Evolutionary conservation across 37 sponge, comb jelly and placozoan genomes (phyloP).

Genomic region (Dysidea cf. avara): DNA sequence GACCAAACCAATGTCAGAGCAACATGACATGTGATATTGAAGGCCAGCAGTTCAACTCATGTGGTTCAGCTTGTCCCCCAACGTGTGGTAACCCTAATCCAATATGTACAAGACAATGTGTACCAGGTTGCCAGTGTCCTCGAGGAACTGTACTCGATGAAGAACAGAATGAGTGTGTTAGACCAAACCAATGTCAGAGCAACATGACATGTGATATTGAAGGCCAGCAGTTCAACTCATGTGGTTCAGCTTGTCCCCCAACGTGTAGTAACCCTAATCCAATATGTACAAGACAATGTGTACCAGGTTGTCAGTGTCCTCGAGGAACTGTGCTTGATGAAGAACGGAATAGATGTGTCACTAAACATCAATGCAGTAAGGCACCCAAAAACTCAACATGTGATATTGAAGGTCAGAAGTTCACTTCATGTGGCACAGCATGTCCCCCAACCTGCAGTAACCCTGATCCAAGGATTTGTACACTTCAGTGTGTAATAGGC

Average conservation of each 20-base stretch:
- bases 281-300: too few relatives aligned
- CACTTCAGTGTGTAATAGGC: conserved; percentile 11
- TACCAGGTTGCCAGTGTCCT: conserved; percentile 36
- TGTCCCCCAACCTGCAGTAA: conserved; percentile 28
- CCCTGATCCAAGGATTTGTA: conserved; percentile 27
- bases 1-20: too few relatives aligned
- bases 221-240: conserved; percentile 25
- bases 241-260: conserved; percentile 37
- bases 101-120: conserved; percentile 15
- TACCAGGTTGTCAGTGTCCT: too few relatives aligned
- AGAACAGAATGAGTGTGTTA: too few relatives aligned
- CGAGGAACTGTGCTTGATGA: too few relatives aligned
- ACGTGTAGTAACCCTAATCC: conserved; percentile 3
- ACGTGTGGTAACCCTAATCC: conserved; percentile 34
- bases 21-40: too few relatives aligned
- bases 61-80: conserved; percentile 29
- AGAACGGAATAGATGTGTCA: too few relatives aligned
- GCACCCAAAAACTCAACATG: conserved; percentile 3
- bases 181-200: too few relatives aligned
- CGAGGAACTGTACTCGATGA: conserved; percentile 29
- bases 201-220: not conserved
- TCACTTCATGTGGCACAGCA: conserved; percentile 26
- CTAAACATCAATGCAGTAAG: too few relatives aligned
- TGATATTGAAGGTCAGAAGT: not conserved
- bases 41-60: conserved; percentile 11